Evolutionary conservation across 2,888 invertebrate species (phyloP).

Genomic region (Ophion slaviceki): DNA sequence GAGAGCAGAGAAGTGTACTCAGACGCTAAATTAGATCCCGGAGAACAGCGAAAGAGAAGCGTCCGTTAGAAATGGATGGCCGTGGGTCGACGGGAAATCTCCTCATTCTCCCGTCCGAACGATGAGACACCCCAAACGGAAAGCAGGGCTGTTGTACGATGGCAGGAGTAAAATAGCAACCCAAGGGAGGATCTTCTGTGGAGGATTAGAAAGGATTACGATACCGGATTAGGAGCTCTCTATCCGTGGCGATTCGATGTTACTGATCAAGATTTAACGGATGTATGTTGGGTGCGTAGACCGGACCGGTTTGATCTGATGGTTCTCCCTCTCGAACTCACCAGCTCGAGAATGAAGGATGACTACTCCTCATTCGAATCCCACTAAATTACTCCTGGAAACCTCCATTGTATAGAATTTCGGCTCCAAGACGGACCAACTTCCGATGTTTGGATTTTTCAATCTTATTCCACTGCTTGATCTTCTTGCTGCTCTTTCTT

Average conservation of each 20-base stretch:
- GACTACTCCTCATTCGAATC: neutral
- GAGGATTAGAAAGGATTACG: conserved; percentile 78
- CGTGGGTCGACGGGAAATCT: conserved; percentile 70
- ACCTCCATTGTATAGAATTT: conserved; percentile 11
- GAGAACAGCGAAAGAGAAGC: conserved; percentile 67
- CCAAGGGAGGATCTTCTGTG: conserved; percentile 66
- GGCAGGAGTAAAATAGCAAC: conserved; percentile 31
- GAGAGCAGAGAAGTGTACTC: conserved; percentile 64
- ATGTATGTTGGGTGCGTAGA: conserved; percentile 49
- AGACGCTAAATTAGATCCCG: conserved; percentile 66
- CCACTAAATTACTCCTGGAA: conserved; percentile 18
- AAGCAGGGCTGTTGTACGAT: conserved; percentile 39
- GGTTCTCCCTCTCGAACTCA: conserved; percentile 32
- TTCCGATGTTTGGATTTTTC: neutral
- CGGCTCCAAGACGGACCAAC: neutral
- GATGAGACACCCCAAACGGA: conserved; percentile 31
- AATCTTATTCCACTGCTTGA: too few species aligned
- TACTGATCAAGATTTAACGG: conserved; percentile 75
- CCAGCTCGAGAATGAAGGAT: conserved; percentile 35
- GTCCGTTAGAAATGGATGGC: conserved; percentile 76
- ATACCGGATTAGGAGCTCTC: conserved; percentile 72
- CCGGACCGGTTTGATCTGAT: conserved; percentile 38
- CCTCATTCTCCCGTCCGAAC: conserved; percentile 32
- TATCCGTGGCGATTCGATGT: conserved; percentile 71
- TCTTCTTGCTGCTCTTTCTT: too few species aligned